A percentile compares a stretch with the other conserved stretches of the same genome.
These are phyloP conservation scores for Elaphurus davidianus DNA, from an alignment of 2,113 vertebrate species.

Conservation along the genomic window DNA sequence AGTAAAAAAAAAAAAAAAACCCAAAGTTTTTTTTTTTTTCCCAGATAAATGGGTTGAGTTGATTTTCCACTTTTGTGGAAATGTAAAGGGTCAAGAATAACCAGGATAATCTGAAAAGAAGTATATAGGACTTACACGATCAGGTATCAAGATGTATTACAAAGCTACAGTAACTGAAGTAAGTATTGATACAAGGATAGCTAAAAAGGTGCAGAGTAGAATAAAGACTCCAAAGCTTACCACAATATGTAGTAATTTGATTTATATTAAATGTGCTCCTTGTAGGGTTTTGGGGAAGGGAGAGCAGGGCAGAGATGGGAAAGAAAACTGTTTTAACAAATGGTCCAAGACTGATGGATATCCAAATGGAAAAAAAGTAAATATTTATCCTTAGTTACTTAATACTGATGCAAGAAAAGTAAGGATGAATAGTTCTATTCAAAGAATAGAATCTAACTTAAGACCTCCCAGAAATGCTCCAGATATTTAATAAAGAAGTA, in stretches of 20 bases:
- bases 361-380: background rate
- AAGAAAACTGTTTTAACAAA: background rate
- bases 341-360: background rate
- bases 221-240: background rate
- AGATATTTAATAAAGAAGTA: conserved; percentile 10
- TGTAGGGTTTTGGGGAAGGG: background rate
- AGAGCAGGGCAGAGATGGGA: background rate
- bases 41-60: background rate
- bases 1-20: background rate
- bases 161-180: background rate
- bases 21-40: background rate
- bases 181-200: background rate
- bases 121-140: background rate
- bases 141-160: background rate
- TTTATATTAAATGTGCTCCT: background rate
- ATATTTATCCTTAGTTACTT: background rate
- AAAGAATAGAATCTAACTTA: background rate
- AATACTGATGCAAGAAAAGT: background rate
- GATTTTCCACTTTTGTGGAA: background rate
- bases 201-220: background rate
- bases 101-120: background rate
- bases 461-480: background rate
- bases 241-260: background rate
- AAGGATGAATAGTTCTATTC: background rate
- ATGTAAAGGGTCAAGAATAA: background rate